Evolutionary conservation across 2,888 invertebrate species (phyloP), one percentile per base, ranked within the genome.

Genomic region (Phortica okadai): DNA sequence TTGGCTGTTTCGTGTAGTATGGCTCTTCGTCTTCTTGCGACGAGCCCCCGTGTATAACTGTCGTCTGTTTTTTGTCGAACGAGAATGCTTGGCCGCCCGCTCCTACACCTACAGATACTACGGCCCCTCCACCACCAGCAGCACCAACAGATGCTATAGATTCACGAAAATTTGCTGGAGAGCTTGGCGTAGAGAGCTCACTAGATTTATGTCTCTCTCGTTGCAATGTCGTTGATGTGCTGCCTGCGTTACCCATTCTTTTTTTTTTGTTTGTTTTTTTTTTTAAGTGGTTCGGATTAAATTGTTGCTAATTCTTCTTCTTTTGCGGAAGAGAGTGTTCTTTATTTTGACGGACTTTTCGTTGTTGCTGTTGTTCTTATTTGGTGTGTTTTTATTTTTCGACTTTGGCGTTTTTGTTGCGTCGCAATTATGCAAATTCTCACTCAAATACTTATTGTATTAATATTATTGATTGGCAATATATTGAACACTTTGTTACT

Each of bases 11-110:
- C 72, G 95, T 94, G 88, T 94, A 96, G 91, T 95, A 95, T 4
- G 96, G 94, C 83, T 96, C 96, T 89, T 97, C 97, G 90, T 94
- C 94, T 83, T 95, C 95, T 83, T 94, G 93, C 81, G 95, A 95
- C 82, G 94, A 93, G 87, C 94, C 95, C 87, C 94, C 95, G 86
- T 94, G 95, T 86, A 94, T 93, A 80, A 94, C 92, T 82, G 94
- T 95, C 87, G 94, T 94, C 85, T 94, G 94, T 91, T 95, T 95
- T 91, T 96, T 96, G 90, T 97, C 96, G 92, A 97, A 97, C 75
- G 94, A 94, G 92, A 97, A 97, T 70, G 96, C 96, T 90, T 96
- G 96, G 76, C 95, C 96, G 89, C 96, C 96, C 58, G 79, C 84
- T 45, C 82, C 82, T 42, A 80, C 85, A 80, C 78, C 78, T 80